Evolutionary conservation across 2,797 vertebrate genomes (phyloP), one percentile per base, ranked within the genome.

Genomic region (Anomalospiza imberbis): DNA sequence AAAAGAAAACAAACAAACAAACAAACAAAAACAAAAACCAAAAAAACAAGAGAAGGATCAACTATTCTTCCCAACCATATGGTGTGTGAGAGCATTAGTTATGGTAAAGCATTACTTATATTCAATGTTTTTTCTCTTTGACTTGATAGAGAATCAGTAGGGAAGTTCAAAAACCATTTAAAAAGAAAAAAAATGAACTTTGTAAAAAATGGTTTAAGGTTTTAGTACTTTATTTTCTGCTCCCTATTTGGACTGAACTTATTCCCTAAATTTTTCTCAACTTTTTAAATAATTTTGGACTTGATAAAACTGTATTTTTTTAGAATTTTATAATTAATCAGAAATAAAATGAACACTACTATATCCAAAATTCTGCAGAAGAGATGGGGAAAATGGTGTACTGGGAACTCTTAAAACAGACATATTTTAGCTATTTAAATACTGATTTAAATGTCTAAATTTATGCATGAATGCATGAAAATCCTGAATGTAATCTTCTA

Each of bases 381-480:
- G 84, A 62, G 2, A 34, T 7, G 20, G 15, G 2, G 5, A 4
- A 62, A 80, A 25, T 20, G 0, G 1, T 50, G 5, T 44, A 38
- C 22, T 48, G 4, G 13, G 26, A 54, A n/a, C 8, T 57, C 9
- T 42, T 45, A 68, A 80, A 79, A 17, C 9, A 57, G 32, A n/a
- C 2, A 19, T 79, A 62, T 15, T 89, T 85, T 55, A 78, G 10
- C 13, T 55, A 48, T 36, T 79, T 73, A 54, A 72, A 70, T 45
- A 38, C 8, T 40, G n/a, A 72, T 81, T 84, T 81, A 70, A 10
- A 75, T 79, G 47, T 10, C 20, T 17, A 60, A 48, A 80, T 78
- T 88, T 86, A 86, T 86, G 36, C 45, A 90, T 45, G 20, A 76
- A 57, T 80, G 22, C 10, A 44, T 40, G 25, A 72, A 93, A 86